Conservation (phyloP, 2,797 vertebrate genomes). For the Microctenopoma lineatum region DNA sequence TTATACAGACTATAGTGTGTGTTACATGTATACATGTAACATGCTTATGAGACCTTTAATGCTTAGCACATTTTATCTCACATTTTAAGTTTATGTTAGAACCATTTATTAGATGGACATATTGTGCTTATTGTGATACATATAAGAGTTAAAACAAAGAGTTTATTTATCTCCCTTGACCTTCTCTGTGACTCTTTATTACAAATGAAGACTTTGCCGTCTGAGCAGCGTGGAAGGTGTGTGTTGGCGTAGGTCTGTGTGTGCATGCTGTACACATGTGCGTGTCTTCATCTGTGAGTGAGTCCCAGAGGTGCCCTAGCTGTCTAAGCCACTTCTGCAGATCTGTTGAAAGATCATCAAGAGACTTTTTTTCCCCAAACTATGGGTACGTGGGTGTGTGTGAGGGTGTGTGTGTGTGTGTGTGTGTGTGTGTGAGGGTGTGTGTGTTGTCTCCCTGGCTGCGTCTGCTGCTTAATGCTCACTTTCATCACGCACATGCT, state of each 20-base stretch:
- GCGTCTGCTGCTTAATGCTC: slow-evolving; percentile 81
- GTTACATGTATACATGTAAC: neutral
- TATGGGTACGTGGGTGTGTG: slow-evolving; percentile 12
- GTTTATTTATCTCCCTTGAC: neutral
- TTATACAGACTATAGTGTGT: neutral
- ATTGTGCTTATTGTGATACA: neutral
- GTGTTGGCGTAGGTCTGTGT: slow-evolving; percentile 25
- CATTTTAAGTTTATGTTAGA: no score
- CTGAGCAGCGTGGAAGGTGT: slow-evolving; percentile 34
- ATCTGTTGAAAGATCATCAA: slow-evolving; percentile 81
- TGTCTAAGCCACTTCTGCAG: slow-evolving; percentile 80
- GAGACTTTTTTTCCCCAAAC: slow-evolving; percentile 62
- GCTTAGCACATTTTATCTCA: no score
- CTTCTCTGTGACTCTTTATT: neutral
- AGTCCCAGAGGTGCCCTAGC: slow-evolving; percentile 69
- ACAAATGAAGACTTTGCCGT: slow-evolving; percentile 16
- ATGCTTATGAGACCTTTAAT: no score
- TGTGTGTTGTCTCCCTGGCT: slow-evolving; percentile 69
- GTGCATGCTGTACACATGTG: slow-evolving; percentile 23
- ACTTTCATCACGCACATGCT: slow-evolving; percentile 86
- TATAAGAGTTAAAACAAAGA: neutral
- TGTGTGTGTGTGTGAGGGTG: slow-evolving; percentile 36
- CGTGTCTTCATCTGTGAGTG: slow-evolving; percentile 43
- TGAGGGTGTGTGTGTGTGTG: slow-evolving; percentile 15
- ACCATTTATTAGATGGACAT: no score